Conservation (phyloP, 2,797 vertebrate species). For the Darevskia mixta region DNA sequence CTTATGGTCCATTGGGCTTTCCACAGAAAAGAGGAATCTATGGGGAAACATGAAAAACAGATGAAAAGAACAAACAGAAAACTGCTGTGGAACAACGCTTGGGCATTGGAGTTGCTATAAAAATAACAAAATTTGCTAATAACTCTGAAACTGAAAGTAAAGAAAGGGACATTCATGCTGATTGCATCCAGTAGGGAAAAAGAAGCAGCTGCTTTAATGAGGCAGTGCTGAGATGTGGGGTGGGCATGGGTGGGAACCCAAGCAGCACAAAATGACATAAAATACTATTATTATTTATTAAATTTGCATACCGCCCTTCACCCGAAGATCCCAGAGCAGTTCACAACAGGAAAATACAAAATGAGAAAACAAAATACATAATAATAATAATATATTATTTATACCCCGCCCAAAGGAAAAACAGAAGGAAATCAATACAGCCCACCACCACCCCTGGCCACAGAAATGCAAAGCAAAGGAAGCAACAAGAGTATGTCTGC, state of each 20-base stretch:
- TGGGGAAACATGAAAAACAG: neutral
- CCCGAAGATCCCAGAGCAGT: no score
- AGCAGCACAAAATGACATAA: no score
- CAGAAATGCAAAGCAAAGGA: neutral
- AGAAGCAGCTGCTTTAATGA: neutral
- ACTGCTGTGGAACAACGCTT: neutral
- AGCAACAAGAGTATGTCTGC: neutral
- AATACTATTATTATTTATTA: no score
- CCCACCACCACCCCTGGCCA: no score
- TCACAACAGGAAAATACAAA: no score
- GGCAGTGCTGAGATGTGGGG: neutral
- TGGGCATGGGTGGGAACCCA: no score
- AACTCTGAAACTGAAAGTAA: neutral
- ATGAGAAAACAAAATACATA: no score
- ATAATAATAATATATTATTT: no score
- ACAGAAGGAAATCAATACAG: no score
- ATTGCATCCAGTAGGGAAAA: neutral
- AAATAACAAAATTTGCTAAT: neutral
- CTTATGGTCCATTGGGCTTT: neutral
- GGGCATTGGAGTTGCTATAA: neutral
- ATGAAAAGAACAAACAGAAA: conserved; percentile 16
- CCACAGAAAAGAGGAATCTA: neutral
- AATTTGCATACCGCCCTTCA: no score
- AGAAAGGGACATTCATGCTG: neutral
- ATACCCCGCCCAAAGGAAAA: no score